Evolutionary conservation across 2,113 vertebrate genomes (phyloP).

Genomic region (Lamprotornis superbus): DNA sequence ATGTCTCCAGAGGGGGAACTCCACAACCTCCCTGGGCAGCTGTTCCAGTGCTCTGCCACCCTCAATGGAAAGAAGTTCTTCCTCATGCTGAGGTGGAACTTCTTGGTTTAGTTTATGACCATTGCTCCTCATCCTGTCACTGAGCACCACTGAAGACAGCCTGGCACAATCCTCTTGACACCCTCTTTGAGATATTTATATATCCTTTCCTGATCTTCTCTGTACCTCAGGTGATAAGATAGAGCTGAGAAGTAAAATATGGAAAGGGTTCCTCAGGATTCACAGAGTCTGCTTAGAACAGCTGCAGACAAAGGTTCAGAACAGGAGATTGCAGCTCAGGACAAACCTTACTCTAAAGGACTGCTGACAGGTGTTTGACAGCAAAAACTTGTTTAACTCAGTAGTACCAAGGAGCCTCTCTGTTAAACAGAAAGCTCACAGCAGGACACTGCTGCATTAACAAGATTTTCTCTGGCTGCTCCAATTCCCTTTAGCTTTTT

Average conservation of each 20-base stretch:
- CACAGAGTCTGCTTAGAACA: not conserved
- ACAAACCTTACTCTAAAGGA: not conserved
- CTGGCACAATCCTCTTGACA: not conserved
- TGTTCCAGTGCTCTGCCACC: not conserved
- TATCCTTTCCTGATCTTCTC: not conserved
- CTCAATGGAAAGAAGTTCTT: not conserved
- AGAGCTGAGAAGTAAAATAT: not conserved
- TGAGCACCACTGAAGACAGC: not conserved
- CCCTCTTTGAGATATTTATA: not conserved
- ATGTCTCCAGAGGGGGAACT: not conserved
- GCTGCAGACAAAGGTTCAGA: not conserved
- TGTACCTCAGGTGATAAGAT: not conserved
- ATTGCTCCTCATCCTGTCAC: not conserved
- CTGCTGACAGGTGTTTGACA: not conserved
- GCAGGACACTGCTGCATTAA: conserved; percentile 12
- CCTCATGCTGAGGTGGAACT: not conserved
- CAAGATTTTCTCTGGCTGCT: conserved; percentile 17
- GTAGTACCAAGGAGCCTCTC: not conserved
- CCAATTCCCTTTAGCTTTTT: not conserved
- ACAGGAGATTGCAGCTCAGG: not conserved
- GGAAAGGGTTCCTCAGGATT: not conserved
- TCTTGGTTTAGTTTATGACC: not conserved
- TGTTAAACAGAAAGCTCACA: not conserved
- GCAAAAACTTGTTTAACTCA: not conserved
- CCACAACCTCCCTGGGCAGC: not conserved